Evolutionary conservation across 2,113 vertebrate genomes (phyloP), one percentile per base, ranked within the genome.

Genomic region (Cryptoleucopteryx plumbea): DNA sequence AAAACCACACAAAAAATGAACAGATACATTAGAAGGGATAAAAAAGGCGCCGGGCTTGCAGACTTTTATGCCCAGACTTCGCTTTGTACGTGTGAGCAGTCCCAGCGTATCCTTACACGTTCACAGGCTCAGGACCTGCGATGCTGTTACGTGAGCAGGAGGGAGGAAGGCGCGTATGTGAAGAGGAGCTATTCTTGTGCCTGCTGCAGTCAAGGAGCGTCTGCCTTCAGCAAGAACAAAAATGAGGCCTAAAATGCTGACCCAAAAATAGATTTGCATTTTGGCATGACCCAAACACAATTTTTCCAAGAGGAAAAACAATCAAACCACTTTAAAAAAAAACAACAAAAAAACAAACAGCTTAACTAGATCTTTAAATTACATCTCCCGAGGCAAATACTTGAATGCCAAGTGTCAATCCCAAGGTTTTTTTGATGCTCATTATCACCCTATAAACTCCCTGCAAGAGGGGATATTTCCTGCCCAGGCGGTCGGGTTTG

Each of bases 21-120:
- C 2, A 18, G 40, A 6, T 13, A 6, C 3, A 5, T 5, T 16
- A 4, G 26, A 23, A 52, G 19, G 63, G 72, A 17, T 6, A 23
- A 6, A 36, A 8, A 7, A 10, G 55, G 31, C 29, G 9, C 10
- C 1, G 32, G 16, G 27, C 42, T 34, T 8, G 42, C 62, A 12
- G 75, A 4, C 1, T 11, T 5, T 13, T 5, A 0, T 0, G 31
- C 32, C 10, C n/a, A 19, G 8, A 0, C 26, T 25, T 6, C 3
- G 11, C 43, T 31, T 2, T 2, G 42, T 12, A 4, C 3, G 3
- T 3, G 40, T 2, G 32, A 36, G 53, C 34, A 3, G 19, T 8
- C 21, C 58, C 59, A 1, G 16, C 16, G 0, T 1, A 5, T 6
- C 47, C 31, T 1, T 1, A 3, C 13, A 0, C 2, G 3, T 9